Conservation (phyloP, 1,140 invertebrate species). For the Drosophila lacertosa region DNA sequence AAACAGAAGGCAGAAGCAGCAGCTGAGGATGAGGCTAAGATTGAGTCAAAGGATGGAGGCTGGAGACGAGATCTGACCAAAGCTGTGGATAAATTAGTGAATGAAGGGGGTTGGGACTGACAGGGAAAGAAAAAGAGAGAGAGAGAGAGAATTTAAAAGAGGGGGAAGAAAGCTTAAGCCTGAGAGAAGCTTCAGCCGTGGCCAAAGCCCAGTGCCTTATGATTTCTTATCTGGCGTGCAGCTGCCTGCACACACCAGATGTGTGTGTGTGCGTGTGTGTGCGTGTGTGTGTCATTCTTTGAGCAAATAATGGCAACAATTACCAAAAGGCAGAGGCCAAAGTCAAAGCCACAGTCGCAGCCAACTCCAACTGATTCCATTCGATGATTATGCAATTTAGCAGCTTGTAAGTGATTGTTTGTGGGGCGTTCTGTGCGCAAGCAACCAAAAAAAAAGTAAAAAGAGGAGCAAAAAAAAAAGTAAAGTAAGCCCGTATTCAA, state of each 20-base stretch:
- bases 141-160: not conserved
- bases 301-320: slow-evolving; percentile 82
- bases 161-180: no score
- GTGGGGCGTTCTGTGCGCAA: slow-evolving; percentile 66
- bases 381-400: slow-evolving; percentile 81
- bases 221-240: slow-evolving; percentile 70
- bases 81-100: no score
- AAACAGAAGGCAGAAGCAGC: no score
- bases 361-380: slow-evolving; percentile 64
- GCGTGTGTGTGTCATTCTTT: slow-evolving; percentile 70
- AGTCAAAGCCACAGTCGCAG: not conserved
- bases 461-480: not conserved
- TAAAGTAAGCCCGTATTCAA: slow-evolving; percentile 8
- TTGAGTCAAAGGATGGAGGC: no score
- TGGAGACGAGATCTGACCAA: no score
- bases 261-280: slow-evolving; percentile 13
- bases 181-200: not conserved
- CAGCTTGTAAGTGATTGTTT: slow-evolving; percentile 83
- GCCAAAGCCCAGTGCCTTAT: slow-evolving; percentile 50
- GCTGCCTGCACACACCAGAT: slow-evolving; percentile 16
- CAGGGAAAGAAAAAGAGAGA: no score
- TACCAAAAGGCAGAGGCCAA: slow-evolving; percentile 44
- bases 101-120: no score
- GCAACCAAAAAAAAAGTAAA: slow-evolving; percentile 8
- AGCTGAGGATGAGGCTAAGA: no score